Percentiles rank a stretch among this genome's conserved stretches.
phyloP scores from a whole-genome alignment of 2,113 vertebrate species.

The Piaya cayana region DNA sequence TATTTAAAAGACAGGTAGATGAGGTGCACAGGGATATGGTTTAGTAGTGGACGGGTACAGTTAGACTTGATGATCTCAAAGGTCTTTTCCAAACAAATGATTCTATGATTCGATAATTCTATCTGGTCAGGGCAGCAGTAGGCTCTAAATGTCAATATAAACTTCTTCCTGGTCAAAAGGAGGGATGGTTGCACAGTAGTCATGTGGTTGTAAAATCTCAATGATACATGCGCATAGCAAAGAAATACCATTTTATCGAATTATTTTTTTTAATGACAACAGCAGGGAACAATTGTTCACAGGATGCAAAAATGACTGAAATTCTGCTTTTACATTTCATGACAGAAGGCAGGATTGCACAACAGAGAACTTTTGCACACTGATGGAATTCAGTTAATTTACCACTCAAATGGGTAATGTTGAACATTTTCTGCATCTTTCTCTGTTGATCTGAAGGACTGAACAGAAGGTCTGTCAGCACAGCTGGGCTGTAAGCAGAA shows the following conservation, averaged over 20 bases:
- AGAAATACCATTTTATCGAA: neutral
- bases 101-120: no score
- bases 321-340: neutral
- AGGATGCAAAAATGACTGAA: neutral
- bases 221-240: neutral
- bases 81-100: no score
- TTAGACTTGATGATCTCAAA: no score
- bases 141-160: neutral
- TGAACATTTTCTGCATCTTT: neutral
- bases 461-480: conserved; percentile 25
- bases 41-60: no score
- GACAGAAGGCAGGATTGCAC: neutral
- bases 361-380: neutral
- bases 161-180: neutral
- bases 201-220: neutral
- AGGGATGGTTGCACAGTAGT: neutral
- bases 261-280: neutral
- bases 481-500: conserved; percentile 18
- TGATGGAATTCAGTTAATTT: neutral
- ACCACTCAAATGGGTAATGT: neutral
- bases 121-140: neutral
- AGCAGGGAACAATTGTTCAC: neutral
- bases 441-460: neutral
- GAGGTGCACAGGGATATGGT: no score
- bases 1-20: no score